These are phyloP conservation scores for Artemia sinica DNA, from an alignment of 2,888 invertebrate species.

Conservation along the genomic window DNA sequence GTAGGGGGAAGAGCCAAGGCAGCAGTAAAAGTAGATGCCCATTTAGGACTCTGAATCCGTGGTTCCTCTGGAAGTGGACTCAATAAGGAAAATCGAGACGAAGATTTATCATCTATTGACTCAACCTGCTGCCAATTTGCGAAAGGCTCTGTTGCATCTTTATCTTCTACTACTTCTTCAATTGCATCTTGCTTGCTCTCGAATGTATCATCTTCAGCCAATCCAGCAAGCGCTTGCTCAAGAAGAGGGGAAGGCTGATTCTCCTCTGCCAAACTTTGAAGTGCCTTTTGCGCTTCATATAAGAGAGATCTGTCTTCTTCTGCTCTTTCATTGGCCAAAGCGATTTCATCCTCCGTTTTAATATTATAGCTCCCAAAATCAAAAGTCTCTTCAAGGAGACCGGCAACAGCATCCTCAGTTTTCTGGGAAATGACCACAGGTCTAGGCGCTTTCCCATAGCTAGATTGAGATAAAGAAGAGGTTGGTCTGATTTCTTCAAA, in stretches of 20 bases:
- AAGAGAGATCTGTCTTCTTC: slow-evolving; percentile 50
- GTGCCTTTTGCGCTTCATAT: slow-evolving; percentile 66
- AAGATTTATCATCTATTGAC: background rate
- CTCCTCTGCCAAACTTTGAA: slow-evolving; percentile 51
- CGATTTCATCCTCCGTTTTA: slow-evolving; percentile 36
- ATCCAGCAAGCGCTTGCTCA: slow-evolving; percentile 20
- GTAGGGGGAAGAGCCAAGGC: background rate
- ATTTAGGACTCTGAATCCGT: background rate
- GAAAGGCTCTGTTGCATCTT: slow-evolving; percentile 14
- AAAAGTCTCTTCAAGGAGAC: slow-evolving; percentile 67
- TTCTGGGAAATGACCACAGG: slow-evolving; percentile 77
- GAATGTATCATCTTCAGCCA: slow-evolving; percentile 16
- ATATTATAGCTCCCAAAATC: slow-evolving; percentile 23
- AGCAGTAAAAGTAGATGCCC: slow-evolving; percentile 5
- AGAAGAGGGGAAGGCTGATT: slow-evolving; percentile 13
- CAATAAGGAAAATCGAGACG: slow-evolving; percentile 1
- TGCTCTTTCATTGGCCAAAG: slow-evolving; percentile 35
- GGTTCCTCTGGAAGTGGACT: slow-evolving; percentile 10
- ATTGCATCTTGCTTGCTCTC: background rate
- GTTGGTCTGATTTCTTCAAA: slow-evolving; percentile 7
- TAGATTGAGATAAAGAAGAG: background rate
- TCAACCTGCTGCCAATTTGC: slow-evolving; percentile 3
- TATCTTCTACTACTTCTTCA: slow-evolving; percentile 7
- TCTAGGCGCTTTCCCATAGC: slow-evolving; percentile 41
- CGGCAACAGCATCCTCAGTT: slow-evolving; percentile 78